Conservation (phyloP, 2,113 vertebrate species). For the Macquaria ambigua region DNA sequence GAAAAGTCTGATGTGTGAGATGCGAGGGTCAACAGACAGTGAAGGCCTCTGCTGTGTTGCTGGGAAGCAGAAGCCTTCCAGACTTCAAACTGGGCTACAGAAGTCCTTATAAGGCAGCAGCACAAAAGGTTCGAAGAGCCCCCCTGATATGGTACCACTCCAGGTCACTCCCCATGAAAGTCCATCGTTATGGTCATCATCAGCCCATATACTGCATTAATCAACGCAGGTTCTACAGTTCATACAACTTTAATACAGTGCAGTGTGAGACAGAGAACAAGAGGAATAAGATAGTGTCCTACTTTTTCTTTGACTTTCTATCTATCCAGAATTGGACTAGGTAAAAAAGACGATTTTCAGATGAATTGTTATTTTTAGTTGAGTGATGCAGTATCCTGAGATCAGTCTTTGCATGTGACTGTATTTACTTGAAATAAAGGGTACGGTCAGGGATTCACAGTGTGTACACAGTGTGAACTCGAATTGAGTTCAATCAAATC, state of each 20-base stretch:
- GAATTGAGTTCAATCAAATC: neutral
- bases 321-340: neutral
- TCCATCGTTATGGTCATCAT: slow-evolving; percentile 39
- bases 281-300: neutral
- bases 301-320: slow-evolving; percentile 2
- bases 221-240: slow-evolving; percentile 21
- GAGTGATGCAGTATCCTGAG: neutral
- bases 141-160: slow-evolving; percentile 12
- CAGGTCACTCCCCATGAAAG: slow-evolving; percentile 19
- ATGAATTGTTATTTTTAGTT: neutral
- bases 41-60: neutral
- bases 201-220: slow-evolving; percentile 13
- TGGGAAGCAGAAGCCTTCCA: slow-evolving; percentile 27
- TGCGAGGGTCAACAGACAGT: slow-evolving; percentile 13
- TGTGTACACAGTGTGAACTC: neutral
- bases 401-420: neutral
- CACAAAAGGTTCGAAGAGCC: slow-evolving; percentile 26
- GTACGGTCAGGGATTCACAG: neutral
- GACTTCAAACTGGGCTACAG: slow-evolving; percentile 23
- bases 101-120: slow-evolving; percentile 19
- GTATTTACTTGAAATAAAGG: neutral
- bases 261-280: slow-evolving; percentile 1
- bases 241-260: neutral
- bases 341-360: neutral
- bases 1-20: slow-evolving; percentile 12